Conservation (phyloP, 2,797 vertebrate genomes). For the Hoplostethus atlanticus region DNA sequence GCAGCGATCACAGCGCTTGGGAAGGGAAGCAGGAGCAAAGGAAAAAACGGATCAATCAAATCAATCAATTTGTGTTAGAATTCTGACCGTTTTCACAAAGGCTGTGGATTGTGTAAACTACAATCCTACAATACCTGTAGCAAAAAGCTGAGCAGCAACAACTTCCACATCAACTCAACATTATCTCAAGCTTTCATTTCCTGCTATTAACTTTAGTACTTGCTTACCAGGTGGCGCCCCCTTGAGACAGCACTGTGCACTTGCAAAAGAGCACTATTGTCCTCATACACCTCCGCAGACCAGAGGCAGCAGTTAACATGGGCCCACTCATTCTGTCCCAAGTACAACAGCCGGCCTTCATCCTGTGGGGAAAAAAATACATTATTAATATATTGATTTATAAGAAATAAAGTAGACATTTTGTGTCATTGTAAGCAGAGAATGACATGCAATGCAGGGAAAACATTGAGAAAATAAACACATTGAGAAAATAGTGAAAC, state of each 20-base stretch:
- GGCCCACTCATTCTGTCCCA: conserved; percentile 96
- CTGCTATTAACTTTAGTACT: not conserved
- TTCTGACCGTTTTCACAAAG: not conserved
- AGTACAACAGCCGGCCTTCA: conserved; percentile 90
- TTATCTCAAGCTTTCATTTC: not conserved
- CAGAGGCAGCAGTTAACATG: conserved; percentile 95
- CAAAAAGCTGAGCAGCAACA: not conserved
- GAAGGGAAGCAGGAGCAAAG: not conserved
- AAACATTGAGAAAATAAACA: too few relatives aligned
- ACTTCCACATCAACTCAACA: not conserved
- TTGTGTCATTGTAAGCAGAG: not conserved
- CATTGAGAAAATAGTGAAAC: not conserved
- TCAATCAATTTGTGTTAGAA: not conserved
- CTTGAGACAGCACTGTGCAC: conserved; percentile 93
- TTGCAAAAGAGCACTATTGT: conserved; percentile 89
- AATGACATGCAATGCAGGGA: not conserved
- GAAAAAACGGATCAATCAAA: not conserved
- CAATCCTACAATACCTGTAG: not conserved
- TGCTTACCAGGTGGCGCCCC: conserved; percentile 90
- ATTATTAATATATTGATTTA: not conserved
- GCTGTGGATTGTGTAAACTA: not conserved
- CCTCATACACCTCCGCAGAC: conserved; percentile 96
- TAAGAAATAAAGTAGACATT: not conserved
- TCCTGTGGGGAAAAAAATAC: conserved; percentile 76
- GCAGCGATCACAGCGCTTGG: conserved; percentile 93